Evolutionary conservation across 2,797 vertebrate genomes (phyloP).

Genomic region (Babyrousa celebensis): DNA sequence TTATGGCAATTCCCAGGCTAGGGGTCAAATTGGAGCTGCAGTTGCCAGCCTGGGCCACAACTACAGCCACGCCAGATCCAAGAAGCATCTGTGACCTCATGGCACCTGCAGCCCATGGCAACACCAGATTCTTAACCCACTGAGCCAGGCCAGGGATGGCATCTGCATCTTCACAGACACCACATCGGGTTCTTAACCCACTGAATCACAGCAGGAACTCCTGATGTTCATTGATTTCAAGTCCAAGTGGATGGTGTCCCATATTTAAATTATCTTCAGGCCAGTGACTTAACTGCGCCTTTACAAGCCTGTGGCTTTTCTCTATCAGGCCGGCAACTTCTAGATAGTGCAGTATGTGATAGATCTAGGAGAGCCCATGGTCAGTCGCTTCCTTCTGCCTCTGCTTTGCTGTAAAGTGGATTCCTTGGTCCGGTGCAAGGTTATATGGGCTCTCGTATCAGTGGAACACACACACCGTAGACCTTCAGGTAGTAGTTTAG

Average conservation of each 20-base stretch:
- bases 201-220: too few species aligned
- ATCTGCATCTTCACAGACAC: too few species aligned
- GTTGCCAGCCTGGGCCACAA: too few species aligned
- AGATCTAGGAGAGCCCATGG: background rate
- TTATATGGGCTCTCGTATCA: accelerated
- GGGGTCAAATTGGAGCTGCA: too few species aligned
- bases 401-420: background rate
- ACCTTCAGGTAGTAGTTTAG: background rate
- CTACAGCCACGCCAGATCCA: too few species aligned
- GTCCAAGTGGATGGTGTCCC: background rate
- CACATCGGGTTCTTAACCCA: too few species aligned
- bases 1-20: too few species aligned
- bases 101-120: too few species aligned
- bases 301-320: background rate
- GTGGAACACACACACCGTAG: background rate
- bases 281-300: background rate
- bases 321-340: background rate
- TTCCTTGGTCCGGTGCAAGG: background rate
- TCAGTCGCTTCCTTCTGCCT: background rate
- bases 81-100: too few species aligned
- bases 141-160: too few species aligned
- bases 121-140: too few species aligned
- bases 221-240: background rate
- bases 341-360: background rate
- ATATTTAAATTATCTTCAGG: background rate